These are phyloP conservation scores for Crotophaga sulcirostris DNA, from an alignment of 2,113 vertebrate species.

Conservation along the genomic window DNA sequence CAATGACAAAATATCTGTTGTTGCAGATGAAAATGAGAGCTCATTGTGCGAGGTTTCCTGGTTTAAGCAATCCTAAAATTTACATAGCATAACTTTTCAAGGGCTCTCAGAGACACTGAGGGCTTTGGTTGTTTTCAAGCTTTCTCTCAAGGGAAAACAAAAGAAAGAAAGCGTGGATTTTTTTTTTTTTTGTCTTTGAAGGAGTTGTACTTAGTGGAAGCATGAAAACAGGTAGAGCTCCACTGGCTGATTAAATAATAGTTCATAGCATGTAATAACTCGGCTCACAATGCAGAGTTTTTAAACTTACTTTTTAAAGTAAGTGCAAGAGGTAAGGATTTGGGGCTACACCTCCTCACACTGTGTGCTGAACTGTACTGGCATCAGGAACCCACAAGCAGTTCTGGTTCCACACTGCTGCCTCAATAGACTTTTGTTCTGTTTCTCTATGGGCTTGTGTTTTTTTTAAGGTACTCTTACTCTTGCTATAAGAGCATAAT, in stretches of 20 bases:
- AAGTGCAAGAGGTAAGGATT: not conserved
- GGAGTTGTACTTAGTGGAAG: not conserved
- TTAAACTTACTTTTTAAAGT: not conserved
- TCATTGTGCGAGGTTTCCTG: not conserved
- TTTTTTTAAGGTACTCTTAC: not conserved
- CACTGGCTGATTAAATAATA: not conserved
- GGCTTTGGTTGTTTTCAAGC: not conserved
- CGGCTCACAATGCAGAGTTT: no score
- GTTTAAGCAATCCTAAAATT: conserved; percentile 8
- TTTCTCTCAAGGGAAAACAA: not conserved
- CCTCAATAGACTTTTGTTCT: not conserved
- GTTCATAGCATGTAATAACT: not conserved
- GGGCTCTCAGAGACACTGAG: not conserved
- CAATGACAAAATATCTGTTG: conserved; percentile 5
- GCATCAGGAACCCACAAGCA: not conserved
- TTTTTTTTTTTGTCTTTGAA: not conserved
- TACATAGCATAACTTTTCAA: not conserved
- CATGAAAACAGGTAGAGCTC: not conserved
- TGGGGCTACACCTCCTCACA: not conserved
- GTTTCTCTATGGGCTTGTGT: not conserved
- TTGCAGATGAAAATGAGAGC: not conserved
- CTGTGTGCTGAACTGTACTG: fast-evolving
- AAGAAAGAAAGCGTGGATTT: not conserved
- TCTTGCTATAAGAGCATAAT: no score
- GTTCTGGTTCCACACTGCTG: not conserved